Evolutionary conservation across 1,140 invertebrate species (phyloP), one percentile per base, ranked within the genome.

Genomic region (Nasonia longicornis): DNA sequence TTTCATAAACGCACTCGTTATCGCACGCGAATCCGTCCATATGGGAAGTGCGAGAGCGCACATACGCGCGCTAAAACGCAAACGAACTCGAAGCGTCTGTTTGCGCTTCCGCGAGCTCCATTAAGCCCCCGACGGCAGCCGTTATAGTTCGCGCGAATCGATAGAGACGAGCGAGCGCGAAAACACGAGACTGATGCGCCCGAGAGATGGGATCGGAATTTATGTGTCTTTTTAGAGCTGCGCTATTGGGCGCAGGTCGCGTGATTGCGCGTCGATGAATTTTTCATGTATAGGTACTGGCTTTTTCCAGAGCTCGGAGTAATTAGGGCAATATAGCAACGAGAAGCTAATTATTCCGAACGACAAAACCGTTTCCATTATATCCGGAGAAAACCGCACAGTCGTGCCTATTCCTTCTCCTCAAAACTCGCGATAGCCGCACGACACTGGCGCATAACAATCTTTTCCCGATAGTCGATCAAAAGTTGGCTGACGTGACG

Each of bases 131-230:
- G 0, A 38, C 35, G 35, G 16, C 10, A 48, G 52, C 14, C 52
- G 52, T 58, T 58, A n/a, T 58, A 35, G 16, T 71, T 71, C 35
- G 35, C 66, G 66, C 69, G 6, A 71, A 71, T 35, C 69, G 69
- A 67, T 77, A 67, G 20, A 14, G 16, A 14, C 45, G 52, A 58
- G 52, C 52, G 45, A 58, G 26, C 26, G 26, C 26, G 26, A 26
- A 14, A 58, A 58, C 45, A 48, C 45, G 45, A 16, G 45, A 14
- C 45, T 16, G 12, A 48, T 48, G 45, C 12, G 42, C 42, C 10
- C 42, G 12, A 14, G 16, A 52, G 48, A 52, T 52, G 48, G 14
- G 4, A 52, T 52, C 48, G 12, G 4, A 58, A 58, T 58, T 58
- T 58, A 58, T 58, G 52, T 58, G 20, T 58, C 20, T 58, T 58